Evolutionary conservation across 2,797 vertebrate genomes (phyloP).

Genomic region (Limnodromus scolopaceus): DNA sequence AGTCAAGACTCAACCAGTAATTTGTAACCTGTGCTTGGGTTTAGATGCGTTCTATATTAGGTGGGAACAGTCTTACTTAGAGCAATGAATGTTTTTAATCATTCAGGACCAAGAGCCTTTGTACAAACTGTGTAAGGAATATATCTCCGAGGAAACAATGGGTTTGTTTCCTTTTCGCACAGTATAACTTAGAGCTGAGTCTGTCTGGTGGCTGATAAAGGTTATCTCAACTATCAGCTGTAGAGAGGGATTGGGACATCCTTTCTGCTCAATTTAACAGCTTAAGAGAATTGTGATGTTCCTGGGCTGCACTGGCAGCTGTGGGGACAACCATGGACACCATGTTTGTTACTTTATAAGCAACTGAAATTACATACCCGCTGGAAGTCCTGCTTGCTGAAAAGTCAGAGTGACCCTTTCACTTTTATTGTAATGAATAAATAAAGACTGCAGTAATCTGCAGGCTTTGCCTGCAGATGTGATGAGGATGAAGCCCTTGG

Average conservation of each 20-base stretch:
- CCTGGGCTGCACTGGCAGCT: neutral
- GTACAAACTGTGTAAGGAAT: neutral
- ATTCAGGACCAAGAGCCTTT: neutral
- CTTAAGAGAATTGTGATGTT: neutral
- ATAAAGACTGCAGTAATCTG: neutral
- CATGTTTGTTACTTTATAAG: neutral
- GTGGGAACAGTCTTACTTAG: neutral
- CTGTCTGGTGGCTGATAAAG: neutral
- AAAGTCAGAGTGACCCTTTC: neutral
- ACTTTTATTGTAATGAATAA: neutral
- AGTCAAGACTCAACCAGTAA: neutral
- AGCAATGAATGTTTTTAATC: neutral
- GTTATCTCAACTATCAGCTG: neutral
- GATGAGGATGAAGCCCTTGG: neutral
- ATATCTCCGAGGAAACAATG: neutral
- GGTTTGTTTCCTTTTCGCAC: neutral
- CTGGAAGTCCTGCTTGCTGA: neutral
- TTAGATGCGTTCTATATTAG: neutral
- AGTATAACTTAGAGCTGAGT: neutral
- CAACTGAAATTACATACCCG: neutral
- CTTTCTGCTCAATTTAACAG: conserved; percentile 8
- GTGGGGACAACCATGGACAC: neutral
- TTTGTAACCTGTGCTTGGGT: neutral
- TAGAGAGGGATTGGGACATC: neutral
- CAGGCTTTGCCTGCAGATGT: neutral